A percentile compares a stretch with the other conserved stretches of the same genome.
Evolutionary conservation across 1,140 invertebrate species (phyloP).

Genomic region (Drosophila kohkoa): DNA sequence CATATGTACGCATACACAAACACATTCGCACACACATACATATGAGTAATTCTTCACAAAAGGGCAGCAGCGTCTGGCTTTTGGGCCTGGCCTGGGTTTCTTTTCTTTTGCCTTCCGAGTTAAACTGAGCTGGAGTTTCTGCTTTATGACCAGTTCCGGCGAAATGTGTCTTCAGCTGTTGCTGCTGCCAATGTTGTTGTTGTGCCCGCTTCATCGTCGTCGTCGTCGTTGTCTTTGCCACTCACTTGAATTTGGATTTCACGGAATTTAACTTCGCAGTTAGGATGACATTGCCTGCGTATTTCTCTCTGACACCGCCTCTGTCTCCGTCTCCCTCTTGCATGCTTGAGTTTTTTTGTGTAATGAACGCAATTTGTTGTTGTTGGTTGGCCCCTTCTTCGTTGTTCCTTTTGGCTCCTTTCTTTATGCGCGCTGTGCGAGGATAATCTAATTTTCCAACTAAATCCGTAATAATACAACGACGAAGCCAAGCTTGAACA

Average conservation of each 20-base stretch:
- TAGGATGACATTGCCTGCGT: constrained; percentile 70
- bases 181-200: constrained; percentile 9
- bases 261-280: constrained; percentile 77
- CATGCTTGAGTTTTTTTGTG: constrained; percentile 44
- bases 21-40: not conserved
- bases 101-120: constrained; percentile 28
- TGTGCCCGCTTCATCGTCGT: constrained; percentile 10
- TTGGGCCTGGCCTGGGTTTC: constrained; percentile 66
- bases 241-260: constrained; percentile 82
- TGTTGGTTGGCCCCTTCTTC: constrained; percentile 10
- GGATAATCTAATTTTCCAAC: constrained; percentile 82
- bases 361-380: constrained; percentile 49
- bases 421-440: constrained; percentile 40
- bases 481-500: constrained; percentile 29
- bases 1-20: not conserved
- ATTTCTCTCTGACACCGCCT: constrained; percentile 17
- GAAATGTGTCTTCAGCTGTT: constrained; percentile 80
- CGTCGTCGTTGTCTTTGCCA: constrained; percentile 47
- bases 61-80: constrained; percentile 68
- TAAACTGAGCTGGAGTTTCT: constrained; percentile 58
- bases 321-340: constrained; percentile 28
- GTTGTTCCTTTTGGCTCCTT: constrained; percentile 20
- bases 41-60: constrained; percentile 52
- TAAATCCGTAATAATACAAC: constrained; percentile 49
- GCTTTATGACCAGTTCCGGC: constrained; percentile 78